Percentiles rank a stretch among this genome's conserved stretches.
phyloP scores from a whole-genome alignment of 1,140 invertebrate genomes.

The Gryllus bimaculatus region DNA sequence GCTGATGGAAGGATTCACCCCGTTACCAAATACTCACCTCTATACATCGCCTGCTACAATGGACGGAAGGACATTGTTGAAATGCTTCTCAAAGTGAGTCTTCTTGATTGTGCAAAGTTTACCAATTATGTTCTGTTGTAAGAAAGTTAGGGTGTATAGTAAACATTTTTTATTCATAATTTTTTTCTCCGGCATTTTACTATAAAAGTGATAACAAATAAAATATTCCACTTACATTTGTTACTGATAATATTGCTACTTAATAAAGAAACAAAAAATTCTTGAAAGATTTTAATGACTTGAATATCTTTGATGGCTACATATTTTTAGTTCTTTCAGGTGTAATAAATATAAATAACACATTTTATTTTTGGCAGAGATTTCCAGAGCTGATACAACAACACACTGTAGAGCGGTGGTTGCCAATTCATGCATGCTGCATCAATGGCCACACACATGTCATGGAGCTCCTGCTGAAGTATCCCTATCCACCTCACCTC shows the following conservation, averaged over 20 bases:
- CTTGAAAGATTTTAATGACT: no score
- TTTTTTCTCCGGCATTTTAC: no score
- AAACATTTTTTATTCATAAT: no score
- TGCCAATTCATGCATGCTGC: conserved; percentile 85
- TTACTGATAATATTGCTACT: no score
- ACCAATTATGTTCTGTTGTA: neutral
- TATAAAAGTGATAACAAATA: no score
- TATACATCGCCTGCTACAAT: conserved; percentile 85
- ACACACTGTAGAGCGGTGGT: conserved; percentile 82
- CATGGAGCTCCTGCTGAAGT: conserved; percentile 69
- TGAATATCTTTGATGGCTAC: no score
- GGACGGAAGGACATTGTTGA: conserved; percentile 73
- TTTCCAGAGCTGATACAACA: conserved; percentile 54
- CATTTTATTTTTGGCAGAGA: conserved; percentile 32
- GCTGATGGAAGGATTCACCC: conserved; percentile 80
- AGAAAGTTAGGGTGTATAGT: neutral
- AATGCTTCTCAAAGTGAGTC: conserved; percentile 48
- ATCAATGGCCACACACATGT: conserved; percentile 75
- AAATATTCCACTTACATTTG: no score
- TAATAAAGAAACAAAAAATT: no score
- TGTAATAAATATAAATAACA: no score
- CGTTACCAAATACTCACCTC: conserved; percentile 81
- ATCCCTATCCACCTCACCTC: conserved; percentile 66
- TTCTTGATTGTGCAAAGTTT: neutral
- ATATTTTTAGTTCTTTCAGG: no score